Conservation (phyloP, 2,113 vertebrate species). For the Tiliqua scincoides region DNA sequence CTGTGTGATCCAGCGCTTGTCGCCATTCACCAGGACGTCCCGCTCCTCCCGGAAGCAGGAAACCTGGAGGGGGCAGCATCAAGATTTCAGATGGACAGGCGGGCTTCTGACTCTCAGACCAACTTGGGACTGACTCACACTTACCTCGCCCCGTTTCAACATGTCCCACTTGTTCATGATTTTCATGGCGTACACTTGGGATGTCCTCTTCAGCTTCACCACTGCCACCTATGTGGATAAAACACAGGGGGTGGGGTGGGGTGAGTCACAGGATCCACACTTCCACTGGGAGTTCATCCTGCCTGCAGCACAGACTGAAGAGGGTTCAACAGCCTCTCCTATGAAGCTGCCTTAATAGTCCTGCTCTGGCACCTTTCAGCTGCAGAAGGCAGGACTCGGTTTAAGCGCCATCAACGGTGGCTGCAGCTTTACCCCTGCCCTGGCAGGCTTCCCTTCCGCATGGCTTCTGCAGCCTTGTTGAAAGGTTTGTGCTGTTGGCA, state of each 20-base stretch:
- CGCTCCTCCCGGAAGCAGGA: constrained; percentile 88
- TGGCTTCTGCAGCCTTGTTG: neutral
- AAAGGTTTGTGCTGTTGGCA: too few relatives aligned
- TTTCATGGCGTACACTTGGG: constrained; percentile 87
- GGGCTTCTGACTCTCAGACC: too few relatives aligned
- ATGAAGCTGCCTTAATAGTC: too few relatives aligned
- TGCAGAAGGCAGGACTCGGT: too few relatives aligned
- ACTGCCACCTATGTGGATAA: constrained; percentile 78
- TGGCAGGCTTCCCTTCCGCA: neutral
- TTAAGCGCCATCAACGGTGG: too few relatives aligned
- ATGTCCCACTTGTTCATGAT: constrained; percentile 93
- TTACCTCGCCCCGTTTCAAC: constrained; percentile 85
- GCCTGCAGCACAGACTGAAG: too few relatives aligned
- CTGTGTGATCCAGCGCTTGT: constrained; percentile 86
- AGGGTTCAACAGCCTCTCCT: too few relatives aligned
- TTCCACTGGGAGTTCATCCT: too few relatives aligned
- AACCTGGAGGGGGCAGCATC: constrained; percentile 66
- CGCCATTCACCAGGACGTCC: constrained; percentile 85
- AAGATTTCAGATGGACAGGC: neutral
- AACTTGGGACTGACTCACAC: neutral
- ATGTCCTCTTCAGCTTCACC: constrained; percentile 80
- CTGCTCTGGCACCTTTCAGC: too few relatives aligned
- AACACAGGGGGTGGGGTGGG: neutral
- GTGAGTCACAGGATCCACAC: neutral
- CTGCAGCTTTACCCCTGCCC: too few relatives aligned